A percentile compares a stretch with the other conserved stretches of the same genome.
Evolutionary conservation across 2,888 invertebrate genomes (phyloP).

Genomic region (Pseudeuparius sepicola): DNA sequence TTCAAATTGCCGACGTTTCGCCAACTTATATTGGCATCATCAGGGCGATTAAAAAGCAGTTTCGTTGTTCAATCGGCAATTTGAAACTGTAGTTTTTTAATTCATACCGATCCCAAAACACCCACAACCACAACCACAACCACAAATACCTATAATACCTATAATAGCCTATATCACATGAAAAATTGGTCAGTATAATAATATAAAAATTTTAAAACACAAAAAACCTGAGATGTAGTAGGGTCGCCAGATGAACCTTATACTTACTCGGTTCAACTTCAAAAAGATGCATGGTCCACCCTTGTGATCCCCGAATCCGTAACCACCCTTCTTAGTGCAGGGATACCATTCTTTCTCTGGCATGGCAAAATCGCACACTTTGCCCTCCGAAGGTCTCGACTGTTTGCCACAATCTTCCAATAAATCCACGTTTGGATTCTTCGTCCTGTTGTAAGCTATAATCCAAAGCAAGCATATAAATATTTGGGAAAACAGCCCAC

Average conservation of each 20-base stretch:
- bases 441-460: constrained; percentile 37
- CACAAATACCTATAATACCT: too few species aligned
- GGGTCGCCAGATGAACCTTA: too few species aligned
- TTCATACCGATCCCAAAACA: too few species aligned
- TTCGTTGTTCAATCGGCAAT: too few species aligned
- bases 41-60: too few species aligned
- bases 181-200: not conserved
- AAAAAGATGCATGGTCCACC: constrained; percentile 91
- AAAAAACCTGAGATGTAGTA: not conserved
- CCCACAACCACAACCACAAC: too few species aligned
- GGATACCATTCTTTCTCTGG: constrained; percentile 51
- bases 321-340: constrained; percentile 69
- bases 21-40: too few species aligned
- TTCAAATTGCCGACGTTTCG: too few species aligned
- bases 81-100: too few species aligned
- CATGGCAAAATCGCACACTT: constrained; percentile 75
- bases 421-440: constrained; percentile 40
- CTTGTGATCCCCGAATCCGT: constrained; percentile 61
- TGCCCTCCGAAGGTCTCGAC: constrained; percentile 42
- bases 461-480: constrained; percentile 10
- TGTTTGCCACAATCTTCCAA: constrained; percentile 45
- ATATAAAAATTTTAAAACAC: not conserved
- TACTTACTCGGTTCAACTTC: constrained; percentile 84
- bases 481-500: not conserved
- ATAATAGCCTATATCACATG: too few species aligned